Base-by-base conservation (phyloP, 2,888 invertebrate genomes). In the Brachyopa scutellaris region DNA sequence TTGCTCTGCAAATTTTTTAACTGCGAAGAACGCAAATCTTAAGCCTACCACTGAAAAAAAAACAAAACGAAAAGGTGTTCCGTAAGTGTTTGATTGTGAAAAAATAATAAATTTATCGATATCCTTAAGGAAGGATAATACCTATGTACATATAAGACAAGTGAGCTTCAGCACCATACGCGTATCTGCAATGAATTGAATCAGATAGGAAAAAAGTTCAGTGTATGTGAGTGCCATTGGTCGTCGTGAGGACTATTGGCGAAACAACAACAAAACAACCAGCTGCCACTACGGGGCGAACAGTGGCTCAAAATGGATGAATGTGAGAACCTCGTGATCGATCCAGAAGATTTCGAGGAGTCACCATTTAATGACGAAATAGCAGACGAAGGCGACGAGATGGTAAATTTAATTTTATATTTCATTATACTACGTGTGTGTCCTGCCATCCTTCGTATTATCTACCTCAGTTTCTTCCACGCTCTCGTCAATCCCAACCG, bases 311-410 rank as follows among this genome's bases (percentile, higher is more conserved):
- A 90, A 87, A 91, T 91, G 90, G 90, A 91, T 90, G 90, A 90
- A 89, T 91, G 90, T 88, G 90, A 90, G 87, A 91, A 90, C 87
- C 88, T 89, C 87, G 87, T 89, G 86, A 88, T 89, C 86, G 88
- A 88, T 86, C 85, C 89, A 88, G 88, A 88, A 87, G 87, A 86
- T 87, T 88, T 89, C 88, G 86, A 88, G 86, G 88, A 87, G 86
- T 84, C 82, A 86, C 79, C 85, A 85, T 84, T 84, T 85, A 85
- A 80, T 70, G 82, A 84, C 84, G 78, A 84, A 83, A 77, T 80
- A 78, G 79, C 78, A 73, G 67, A 79, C 70, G 84, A 84, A 73
- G 73, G 84, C 84, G 85, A 85, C 64, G 77, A 61, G 67, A 85
- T 85, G 85, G 85, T 85, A 85, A 85, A 76, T 84, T 76, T 47